Conservation (phyloP, 2,797 vertebrate species). For the Semaprochilodus insignis region DNA sequence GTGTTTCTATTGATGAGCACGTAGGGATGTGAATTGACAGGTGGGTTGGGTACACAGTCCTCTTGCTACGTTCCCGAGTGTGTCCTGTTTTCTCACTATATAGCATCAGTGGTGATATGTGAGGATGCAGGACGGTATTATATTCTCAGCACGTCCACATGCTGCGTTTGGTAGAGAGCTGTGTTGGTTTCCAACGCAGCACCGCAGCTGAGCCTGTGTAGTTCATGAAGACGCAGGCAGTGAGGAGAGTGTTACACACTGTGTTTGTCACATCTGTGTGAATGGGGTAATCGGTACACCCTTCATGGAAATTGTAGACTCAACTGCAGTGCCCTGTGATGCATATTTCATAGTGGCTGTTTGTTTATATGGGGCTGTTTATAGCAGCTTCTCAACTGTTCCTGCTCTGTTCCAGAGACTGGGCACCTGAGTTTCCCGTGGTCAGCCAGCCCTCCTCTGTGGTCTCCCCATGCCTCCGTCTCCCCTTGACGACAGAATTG, state of each 20-base stretch:
- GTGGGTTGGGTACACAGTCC: neutral
- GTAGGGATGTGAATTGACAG: neutral
- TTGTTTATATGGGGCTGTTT: neutral
- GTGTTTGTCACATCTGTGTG: neutral
- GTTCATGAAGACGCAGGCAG: neutral
- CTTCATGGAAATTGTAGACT: neutral
- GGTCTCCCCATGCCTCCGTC: conserved; percentile 99
- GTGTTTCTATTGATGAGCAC: neutral
- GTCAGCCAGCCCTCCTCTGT: conserved; percentile 83
- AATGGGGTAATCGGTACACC: neutral
- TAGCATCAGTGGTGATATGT: conserved; percentile 35
- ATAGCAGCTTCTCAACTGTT: conserved; percentile 24
- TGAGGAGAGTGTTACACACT: neutral
- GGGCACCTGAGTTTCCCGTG: conserved; percentile 88
- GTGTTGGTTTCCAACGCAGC: conserved; percentile 40
- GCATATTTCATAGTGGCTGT: neutral
- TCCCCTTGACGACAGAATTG: conserved; percentile 99
- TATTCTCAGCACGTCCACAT: conserved; percentile 85
- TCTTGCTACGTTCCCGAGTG: neutral
- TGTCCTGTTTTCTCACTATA: conserved; percentile 14
- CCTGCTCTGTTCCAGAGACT: conserved; percentile 73
- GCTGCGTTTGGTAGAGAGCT: conserved; percentile 66
- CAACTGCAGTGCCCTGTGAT: neutral
- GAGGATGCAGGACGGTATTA: conserved; percentile 60
- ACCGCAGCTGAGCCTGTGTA: conserved; percentile 15